Evolutionary conservation across 35 echinoderm and acorn worm genomes (phyloP).

Genomic region (Strongylocentrotus purpuratus): DNA sequence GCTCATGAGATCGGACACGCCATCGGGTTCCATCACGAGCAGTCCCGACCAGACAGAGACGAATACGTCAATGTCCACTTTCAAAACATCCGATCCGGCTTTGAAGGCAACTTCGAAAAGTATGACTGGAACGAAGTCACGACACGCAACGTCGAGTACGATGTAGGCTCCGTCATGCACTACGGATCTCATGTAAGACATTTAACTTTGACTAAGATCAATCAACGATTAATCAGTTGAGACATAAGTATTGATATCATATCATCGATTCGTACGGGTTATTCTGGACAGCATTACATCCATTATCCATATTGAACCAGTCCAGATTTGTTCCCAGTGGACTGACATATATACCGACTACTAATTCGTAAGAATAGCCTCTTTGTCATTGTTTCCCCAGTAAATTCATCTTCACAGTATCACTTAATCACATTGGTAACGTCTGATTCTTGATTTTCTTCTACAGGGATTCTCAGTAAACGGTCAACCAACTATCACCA

Average conservation of each 20-base stretch:
- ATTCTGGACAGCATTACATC: background rate
- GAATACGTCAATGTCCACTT: constrained; percentile 45
- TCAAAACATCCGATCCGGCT: constrained; percentile 33
- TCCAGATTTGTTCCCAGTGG: background rate
- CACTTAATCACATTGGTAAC: background rate
- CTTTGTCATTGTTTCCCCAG: background rate
- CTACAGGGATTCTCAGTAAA: constrained; percentile 40
- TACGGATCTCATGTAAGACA: constrained; percentile 65
- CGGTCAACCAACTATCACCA: constrained; percentile 57
- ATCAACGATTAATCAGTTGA: background rate
- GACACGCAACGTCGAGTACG: constrained; percentile 70
- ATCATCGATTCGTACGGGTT: background rate
- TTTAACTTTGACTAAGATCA: background rate
- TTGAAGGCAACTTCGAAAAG: constrained; percentile 53
- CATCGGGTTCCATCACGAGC: constrained; percentile 70
- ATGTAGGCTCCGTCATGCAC: constrained; percentile 78
- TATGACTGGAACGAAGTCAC: background rate
- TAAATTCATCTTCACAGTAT: background rate
- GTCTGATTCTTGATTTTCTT: background rate
- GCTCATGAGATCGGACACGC: constrained; percentile 72
- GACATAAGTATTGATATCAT: too few relatives aligned
- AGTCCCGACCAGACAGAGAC: constrained; percentile 68
- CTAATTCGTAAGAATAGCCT: background rate
- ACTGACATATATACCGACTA: background rate
- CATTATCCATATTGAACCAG: background rate